Conservation (phyloP, 1,140 invertebrate genomes). For the Zaprionus ghesquierei region DNA sequence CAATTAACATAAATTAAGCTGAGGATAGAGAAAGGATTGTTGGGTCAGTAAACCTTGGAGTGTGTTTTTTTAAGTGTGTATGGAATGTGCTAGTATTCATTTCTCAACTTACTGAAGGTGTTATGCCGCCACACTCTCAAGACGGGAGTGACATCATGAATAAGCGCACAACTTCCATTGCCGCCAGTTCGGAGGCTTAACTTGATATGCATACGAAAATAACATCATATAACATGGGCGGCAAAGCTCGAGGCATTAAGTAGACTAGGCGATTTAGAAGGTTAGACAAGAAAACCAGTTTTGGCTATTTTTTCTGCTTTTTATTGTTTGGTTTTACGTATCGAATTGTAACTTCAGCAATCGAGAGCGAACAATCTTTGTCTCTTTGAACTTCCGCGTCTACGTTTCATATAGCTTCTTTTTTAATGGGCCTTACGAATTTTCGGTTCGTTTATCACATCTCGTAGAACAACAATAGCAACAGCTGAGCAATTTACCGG, state of each 20-base stretch:
- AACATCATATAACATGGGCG: constrained; percentile 58
- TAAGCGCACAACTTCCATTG: constrained; percentile 26
- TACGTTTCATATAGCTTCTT: constrained; percentile 49
- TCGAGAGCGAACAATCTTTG: not conserved
- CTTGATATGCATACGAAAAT: constrained; percentile 67
- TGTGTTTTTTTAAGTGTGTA: not conserved
- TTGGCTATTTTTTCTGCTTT: not conserved
- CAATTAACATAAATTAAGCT: constrained; percentile 50
- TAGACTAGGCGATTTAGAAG: constrained; percentile 72
- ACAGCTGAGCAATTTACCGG: constrained; percentile 47
- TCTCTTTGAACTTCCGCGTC: constrained; percentile 54
- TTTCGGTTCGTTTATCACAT: constrained; percentile 45
- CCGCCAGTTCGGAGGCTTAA: constrained; percentile 45
- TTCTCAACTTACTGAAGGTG: not conserved
- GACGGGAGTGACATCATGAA: constrained; percentile 40
- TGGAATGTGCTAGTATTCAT: constrained; percentile 1
- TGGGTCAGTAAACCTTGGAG: constrained; percentile 27
- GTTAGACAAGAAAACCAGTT: constrained; percentile 61
- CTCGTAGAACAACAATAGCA: constrained; percentile 18
- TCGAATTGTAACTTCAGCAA: constrained; percentile 8
- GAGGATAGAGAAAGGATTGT: constrained; percentile 21
- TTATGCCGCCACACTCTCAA: not conserved
- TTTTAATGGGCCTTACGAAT: constrained; percentile 42
- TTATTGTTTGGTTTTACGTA: constrained; percentile 8
- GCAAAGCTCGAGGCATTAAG: constrained; percentile 56